Conservation (phyloP, 2,888 invertebrate genomes). For the Amblyteles armatorius region DNA sequence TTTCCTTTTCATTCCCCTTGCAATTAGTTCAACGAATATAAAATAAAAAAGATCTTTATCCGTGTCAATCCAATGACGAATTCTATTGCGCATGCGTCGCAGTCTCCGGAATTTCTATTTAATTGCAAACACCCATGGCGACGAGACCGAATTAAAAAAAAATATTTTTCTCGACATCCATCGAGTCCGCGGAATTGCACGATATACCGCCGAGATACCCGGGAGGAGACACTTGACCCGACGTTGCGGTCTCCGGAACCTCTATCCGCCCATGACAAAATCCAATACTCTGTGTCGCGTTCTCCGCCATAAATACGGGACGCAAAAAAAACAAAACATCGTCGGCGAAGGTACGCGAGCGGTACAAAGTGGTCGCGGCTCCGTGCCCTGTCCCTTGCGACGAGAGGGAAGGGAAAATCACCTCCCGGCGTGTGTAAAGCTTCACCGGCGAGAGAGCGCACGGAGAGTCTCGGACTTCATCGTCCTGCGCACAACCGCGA, state of each 20-base stretch:
- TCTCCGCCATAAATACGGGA: slow-evolving; percentile 7
- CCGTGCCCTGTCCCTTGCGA: slow-evolving; percentile 42
- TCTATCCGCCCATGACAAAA: slow-evolving; percentile 40
- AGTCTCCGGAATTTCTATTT: not conserved
- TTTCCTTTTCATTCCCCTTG: slow-evolving; percentile 28
- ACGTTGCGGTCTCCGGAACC: slow-evolving; percentile 72
- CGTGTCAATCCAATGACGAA: not conserved
- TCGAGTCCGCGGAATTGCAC: not conserved
- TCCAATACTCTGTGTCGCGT: slow-evolving; percentile 40
- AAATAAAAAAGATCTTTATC: slow-evolving; percentile 9
- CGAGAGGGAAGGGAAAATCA: slow-evolving; percentile 33
- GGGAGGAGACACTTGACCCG: slow-evolving; percentile 76
- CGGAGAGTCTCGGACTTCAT: not conserved
- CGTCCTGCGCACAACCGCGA: slow-evolving; percentile 47
- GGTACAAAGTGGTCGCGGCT: slow-evolving; percentile 61
- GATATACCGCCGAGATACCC: slow-evolving; percentile 13
- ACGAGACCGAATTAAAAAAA: not conserved
- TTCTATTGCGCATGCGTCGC: slow-evolving; percentile 1
- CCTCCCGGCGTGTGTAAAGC: slow-evolving; percentile 10
- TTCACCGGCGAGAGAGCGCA: slow-evolving; percentile 35
- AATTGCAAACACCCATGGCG: not conserved
- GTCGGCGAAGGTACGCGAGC: slow-evolving; percentile 26
- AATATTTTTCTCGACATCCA: not conserved
- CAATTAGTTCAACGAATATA: slow-evolving; percentile 40
- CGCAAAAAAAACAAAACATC: slow-evolving; percentile 6